phyloP scores from a whole-genome alignment of 2,888 invertebrate genomes.

The Sesia bembeciformis region DNA sequence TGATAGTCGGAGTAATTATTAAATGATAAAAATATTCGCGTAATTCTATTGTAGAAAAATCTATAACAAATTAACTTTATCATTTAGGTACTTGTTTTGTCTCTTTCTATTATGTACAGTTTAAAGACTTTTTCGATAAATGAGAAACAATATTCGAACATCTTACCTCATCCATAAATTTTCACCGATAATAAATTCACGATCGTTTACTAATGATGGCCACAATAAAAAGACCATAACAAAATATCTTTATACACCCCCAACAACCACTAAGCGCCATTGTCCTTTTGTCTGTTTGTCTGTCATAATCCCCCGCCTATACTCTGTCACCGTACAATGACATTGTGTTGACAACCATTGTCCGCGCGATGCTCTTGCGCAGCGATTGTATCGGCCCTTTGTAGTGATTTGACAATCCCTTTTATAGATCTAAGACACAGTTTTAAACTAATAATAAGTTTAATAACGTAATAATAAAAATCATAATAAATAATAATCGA shows the following conservation, averaged over 20 bases:
- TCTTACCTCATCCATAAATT: too few relatives aligned
- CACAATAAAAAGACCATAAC: conserved; percentile 3
- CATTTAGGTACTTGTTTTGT: too few relatives aligned
- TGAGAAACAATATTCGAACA: too few relatives aligned
- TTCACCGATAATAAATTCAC: too few relatives aligned
- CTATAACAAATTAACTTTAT: too few relatives aligned
- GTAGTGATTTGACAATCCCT: conserved; percentile 20
- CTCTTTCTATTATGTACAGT: too few relatives aligned
- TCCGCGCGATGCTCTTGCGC: conserved; percentile 23
- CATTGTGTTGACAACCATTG: conserved; percentile 56
- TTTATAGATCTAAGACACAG: conserved; percentile 4
- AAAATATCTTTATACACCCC: conserved; percentile 8
- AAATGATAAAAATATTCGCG: too few relatives aligned
- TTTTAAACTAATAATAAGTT: neutral
- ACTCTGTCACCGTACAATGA: conserved; percentile 13
- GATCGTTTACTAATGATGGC: neutral
- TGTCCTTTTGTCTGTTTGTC: conserved; percentile 40
- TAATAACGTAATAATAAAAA: too few relatives aligned
- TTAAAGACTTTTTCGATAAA: too few relatives aligned
- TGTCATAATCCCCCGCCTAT: conserved; percentile 21
- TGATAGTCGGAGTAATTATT: too few relatives aligned
- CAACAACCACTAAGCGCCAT: conserved; percentile 29
- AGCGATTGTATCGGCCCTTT: conserved; percentile 20
- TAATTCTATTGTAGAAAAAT: too few relatives aligned
- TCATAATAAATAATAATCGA: neutral